Conservation (phyloP, 2,888 invertebrate genomes). For the Biston stratarius region DNA sequence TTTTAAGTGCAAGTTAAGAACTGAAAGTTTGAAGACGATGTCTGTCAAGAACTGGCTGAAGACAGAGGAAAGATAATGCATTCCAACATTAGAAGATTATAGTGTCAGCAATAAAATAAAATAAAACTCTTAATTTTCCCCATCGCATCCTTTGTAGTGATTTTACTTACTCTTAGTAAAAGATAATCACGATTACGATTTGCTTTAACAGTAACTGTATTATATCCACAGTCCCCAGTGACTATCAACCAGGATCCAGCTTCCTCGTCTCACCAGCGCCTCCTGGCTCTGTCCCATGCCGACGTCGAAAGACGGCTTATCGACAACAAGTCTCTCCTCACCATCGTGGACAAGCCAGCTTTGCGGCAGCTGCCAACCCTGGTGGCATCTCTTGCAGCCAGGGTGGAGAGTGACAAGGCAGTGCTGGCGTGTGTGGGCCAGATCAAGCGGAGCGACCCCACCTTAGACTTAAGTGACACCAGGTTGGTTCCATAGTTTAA, state of each 20-base stretch:
- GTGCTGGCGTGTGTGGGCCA: slow-evolving; percentile 91
- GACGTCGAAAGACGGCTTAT: slow-evolving; percentile 96
- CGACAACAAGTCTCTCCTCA: slow-evolving; percentile 95
- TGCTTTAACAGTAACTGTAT: neutral
- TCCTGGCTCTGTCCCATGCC: slow-evolving; percentile 92
- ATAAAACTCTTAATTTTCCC: too few species aligned
- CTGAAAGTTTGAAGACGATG: too few species aligned
- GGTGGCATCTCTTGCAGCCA: slow-evolving; percentile 89
- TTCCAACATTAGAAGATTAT: too few species aligned
- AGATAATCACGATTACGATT: too few species aligned
- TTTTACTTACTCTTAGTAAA: too few species aligned
- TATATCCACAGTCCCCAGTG: slow-evolving; percentile 71
- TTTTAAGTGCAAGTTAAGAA: too few species aligned
- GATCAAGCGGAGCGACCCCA: slow-evolving; percentile 87
- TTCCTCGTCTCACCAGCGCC: slow-evolving; percentile 95
- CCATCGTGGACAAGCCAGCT: slow-evolving; percentile 93
- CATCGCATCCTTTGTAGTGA: too few species aligned
- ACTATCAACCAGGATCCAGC: slow-evolving; percentile 91
- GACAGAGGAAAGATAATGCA: too few species aligned
- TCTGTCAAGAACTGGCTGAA: too few species aligned
- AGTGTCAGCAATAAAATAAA: too few species aligned
- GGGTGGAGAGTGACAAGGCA: slow-evolving; percentile 97
- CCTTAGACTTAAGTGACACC: slow-evolving; percentile 87
- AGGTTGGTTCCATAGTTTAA: slow-evolving; percentile 70
- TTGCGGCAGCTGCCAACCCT: slow-evolving; percentile 91